phyloP scores from a whole-genome alignment of 2,888 invertebrate species.

The Polyommatus iphigenia region DNA sequence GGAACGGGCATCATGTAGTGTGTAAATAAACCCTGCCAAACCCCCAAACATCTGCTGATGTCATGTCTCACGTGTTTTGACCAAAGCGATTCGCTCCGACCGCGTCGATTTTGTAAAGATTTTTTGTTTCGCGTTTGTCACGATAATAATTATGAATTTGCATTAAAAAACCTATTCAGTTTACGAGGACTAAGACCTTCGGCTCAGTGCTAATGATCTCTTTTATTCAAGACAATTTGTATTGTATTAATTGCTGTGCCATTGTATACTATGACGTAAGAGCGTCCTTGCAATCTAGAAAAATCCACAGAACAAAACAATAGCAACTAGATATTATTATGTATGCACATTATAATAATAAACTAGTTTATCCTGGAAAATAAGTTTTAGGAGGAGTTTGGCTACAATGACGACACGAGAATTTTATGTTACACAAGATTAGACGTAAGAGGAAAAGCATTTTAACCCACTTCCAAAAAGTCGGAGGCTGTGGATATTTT shows the following conservation, averaged over 20 bases:
- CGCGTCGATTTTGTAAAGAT: slow-evolving; percentile 15
- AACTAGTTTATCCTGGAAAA: neutral
- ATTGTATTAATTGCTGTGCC: slow-evolving; percentile 4
- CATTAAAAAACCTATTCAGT: slow-evolving; percentile 9
- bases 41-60: neutral
- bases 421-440: too few relatives aligned
- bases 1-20: neutral
- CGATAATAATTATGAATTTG: slow-evolving; percentile 7
- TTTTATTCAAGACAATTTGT: slow-evolving; percentile 6
- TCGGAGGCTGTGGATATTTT: too few relatives aligned
- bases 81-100: slow-evolving; percentile 7
- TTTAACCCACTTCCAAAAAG: too few relatives aligned
- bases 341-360: neutral
- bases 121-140: slow-evolving; percentile 22
- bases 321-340: neutral
- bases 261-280: slow-evolving; percentile 4
- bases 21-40: neutral
- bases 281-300: slow-evolving; percentile 12
- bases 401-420: too few relatives aligned
- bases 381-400: too few relatives aligned
- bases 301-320: neutral
- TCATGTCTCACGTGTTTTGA: neutral
- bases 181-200: slow-evolving; percentile 21
- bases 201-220: slow-evolving; percentile 23
- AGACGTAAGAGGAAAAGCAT: too few relatives aligned